Conservation (phyloP, 2,797 vertebrate genomes). For the Melopsittacus undulatus region DNA sequence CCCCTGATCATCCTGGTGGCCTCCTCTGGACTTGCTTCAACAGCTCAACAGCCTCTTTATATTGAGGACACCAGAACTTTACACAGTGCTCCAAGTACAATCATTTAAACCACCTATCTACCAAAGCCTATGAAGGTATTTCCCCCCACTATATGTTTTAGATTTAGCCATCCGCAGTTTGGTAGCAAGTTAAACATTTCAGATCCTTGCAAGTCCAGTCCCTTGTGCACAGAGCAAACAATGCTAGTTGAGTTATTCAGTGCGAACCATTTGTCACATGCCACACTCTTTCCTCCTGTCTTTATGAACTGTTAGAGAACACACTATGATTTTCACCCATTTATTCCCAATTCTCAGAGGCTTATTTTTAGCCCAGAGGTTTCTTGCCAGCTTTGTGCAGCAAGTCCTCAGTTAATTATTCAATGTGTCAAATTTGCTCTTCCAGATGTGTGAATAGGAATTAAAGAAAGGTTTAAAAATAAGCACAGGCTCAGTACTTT, state of each 20-base stretch:
- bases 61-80: not conserved
- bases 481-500: slow-evolving; percentile 3
- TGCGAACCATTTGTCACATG: not conserved
- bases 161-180: not conserved
- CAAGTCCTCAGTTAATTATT: not conserved
- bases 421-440: not conserved
- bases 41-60: not conserved
- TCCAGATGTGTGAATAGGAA: slow-evolving; percentile 6
- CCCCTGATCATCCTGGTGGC: not conserved
- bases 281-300: not conserved
- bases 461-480: slow-evolving; percentile 18
- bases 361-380: slow-evolving; percentile 6
- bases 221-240: not conserved
- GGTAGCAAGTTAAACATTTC: not conserved
- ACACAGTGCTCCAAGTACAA: not conserved
- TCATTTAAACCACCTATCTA: not conserved
- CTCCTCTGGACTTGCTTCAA: not conserved
- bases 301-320: not conserved
- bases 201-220: not conserved
- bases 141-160: not conserved
- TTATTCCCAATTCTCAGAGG: not conserved
- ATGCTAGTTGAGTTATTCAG: not conserved
- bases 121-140: not conserved
- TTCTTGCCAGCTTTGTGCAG: not conserved
- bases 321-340: not conserved